Conservation (phyloP, 2,888 invertebrate species). For the Thereva nobilitata region DNA sequence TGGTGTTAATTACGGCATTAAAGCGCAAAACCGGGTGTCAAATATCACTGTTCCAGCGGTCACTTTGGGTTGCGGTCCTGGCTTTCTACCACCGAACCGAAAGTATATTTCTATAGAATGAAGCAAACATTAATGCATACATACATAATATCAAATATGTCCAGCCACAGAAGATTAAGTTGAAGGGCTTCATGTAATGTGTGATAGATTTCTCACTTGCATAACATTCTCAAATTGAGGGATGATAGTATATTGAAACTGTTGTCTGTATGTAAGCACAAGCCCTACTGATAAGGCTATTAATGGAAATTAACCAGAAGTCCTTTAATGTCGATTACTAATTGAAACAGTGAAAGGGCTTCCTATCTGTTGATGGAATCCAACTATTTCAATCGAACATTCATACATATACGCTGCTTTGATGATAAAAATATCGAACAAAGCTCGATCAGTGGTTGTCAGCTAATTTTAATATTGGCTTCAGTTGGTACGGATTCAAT, state of each 20-base stretch:
- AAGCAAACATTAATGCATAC: background rate
- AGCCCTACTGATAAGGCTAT: background rate
- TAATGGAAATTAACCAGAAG: slow-evolving; percentile 22
- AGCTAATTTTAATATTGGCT: no score
- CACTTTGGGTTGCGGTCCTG: slow-evolving; percentile 12
- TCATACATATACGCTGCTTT: no score
- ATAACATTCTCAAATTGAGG: background rate
- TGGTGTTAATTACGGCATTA: slow-evolving; percentile 35
- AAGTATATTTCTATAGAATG: background rate
- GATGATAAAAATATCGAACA: no score
- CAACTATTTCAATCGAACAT: no score
- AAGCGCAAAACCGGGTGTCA: slow-evolving; percentile 25
- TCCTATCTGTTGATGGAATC: slow-evolving; percentile 7
- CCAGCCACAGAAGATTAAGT: slow-evolving; percentile 19
- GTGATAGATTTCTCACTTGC: slow-evolving; percentile 6
- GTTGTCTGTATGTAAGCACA: slow-evolving; percentile 4
- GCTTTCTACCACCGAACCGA: background rate
- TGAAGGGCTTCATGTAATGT: slow-evolving; percentile 17
- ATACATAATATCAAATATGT: background rate
- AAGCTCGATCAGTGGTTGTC: no score
- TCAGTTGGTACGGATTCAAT: no score
- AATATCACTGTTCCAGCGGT: background rate
- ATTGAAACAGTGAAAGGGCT: slow-evolving; percentile 37
- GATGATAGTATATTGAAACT: slow-evolving; percentile 5
- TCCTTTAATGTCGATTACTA: slow-evolving; percentile 26